These are phyloP conservation scores for Zaprionus gabonicus DNA, from an alignment of 1,140 invertebrate genomes.

Conservation along the genomic window DNA sequence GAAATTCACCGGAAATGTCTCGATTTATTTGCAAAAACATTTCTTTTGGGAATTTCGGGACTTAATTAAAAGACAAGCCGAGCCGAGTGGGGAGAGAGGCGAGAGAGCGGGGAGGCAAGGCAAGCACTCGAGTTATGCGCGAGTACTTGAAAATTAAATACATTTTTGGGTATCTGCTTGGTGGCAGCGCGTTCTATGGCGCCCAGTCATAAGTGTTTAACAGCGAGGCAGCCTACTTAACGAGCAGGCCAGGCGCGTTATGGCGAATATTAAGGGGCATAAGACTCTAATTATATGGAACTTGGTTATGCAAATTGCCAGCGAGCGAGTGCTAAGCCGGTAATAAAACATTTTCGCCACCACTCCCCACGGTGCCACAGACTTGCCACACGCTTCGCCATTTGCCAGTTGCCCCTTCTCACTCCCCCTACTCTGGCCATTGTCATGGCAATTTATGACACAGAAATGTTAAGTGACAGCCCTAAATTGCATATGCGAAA, in stretches of 20 bases:
- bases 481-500: constrained; percentile 32
- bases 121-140: background rate
- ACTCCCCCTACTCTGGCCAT: background rate
- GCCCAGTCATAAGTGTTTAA: constrained; percentile 5
- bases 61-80: constrained; percentile 3
- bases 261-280: constrained; percentile 28
- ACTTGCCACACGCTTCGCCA: too few relatives aligned
- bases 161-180: background rate
- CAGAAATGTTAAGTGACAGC: constrained; percentile 40
- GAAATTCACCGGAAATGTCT: constrained; percentile 3
- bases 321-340: constrained; percentile 19
- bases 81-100: background rate
- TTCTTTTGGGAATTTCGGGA: background rate
- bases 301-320: constrained; percentile 49
- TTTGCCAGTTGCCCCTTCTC: background rate
- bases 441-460: constrained; percentile 33
- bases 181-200: background rate
- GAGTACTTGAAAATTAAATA: constrained; percentile 1
- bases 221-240: constrained; percentile 10
- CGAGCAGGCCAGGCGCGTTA: constrained; percentile 16
- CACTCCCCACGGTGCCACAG: background rate
- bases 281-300: constrained; percentile 50
- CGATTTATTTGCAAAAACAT: background rate
- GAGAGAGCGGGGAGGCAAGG: too few relatives aligned
- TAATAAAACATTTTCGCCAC: constrained; percentile 52